Percentiles rank a stretch among this genome's conserved stretches.
Evolutionary conservation across 2,888 invertebrate species (phyloP).

Genomic region (Tanaodytes sp.): DNA sequence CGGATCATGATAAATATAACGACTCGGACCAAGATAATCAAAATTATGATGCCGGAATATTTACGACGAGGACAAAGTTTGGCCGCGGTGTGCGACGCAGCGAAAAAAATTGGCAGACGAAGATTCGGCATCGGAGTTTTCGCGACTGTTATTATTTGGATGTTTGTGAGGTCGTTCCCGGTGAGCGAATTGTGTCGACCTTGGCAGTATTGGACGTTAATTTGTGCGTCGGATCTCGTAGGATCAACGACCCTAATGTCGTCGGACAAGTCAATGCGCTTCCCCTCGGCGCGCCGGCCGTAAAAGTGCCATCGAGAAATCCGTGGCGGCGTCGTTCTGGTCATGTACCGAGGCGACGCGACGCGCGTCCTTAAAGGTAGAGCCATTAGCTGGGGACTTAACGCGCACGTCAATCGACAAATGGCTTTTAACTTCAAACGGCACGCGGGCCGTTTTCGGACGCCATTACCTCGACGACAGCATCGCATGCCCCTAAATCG

Average conservation of each 20-base stretch:
- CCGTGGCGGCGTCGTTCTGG: slow-evolving; percentile 26
- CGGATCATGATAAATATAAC: too few relatives aligned
- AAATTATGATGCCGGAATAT: too few relatives aligned
- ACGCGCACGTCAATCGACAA: slow-evolving; percentile 32
- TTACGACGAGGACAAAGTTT: too few relatives aligned
- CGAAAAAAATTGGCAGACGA: too few relatives aligned
- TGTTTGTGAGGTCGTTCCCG: slow-evolving; percentile 34
- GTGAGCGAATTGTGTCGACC: slow-evolving; percentile 35
- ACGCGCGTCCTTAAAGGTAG: slow-evolving; percentile 20
- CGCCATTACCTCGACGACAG: background rate
- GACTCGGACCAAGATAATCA: too few relatives aligned
- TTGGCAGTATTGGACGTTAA: slow-evolving; percentile 49
- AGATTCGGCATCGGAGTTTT: too few relatives aligned
- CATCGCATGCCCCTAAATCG: too few relatives aligned
- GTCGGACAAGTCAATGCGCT: slow-evolving; percentile 50
- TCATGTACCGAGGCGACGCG: too few relatives aligned
- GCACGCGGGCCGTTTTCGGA: slow-evolving; percentile 1
- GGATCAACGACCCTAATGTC: slow-evolving; percentile 52
- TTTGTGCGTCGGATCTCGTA: slow-evolving; percentile 37
- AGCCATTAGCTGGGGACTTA: slow-evolving; percentile 28
- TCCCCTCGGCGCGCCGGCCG: slow-evolving; percentile 33
- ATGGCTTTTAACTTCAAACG: slow-evolving; percentile 15
- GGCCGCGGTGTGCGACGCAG: too few relatives aligned
- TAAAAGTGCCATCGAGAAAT: slow-evolving; percentile 51
- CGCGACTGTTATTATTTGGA: slow-evolving; percentile 20